Evolutionary conservation across 2,797 vertebrate species (phyloP), one percentile per base, ranked within the genome.

Genomic region (Schizopygopsis pylzovi): DNA sequence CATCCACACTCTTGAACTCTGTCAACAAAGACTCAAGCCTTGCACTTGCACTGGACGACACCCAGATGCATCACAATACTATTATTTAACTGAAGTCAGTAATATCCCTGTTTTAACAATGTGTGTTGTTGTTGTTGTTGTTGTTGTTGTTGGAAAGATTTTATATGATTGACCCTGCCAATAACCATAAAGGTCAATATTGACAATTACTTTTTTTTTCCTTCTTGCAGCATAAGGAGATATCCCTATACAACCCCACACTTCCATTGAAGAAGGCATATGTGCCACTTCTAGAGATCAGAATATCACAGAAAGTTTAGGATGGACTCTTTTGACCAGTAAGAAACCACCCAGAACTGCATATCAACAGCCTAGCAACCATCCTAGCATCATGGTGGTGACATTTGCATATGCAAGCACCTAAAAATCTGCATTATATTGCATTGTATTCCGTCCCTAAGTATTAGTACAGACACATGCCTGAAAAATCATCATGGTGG

Each of bases 401-500:
- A 75, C 4, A 33, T 33, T 37, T 20, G 9, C 47, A 52, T 20
- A 20, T 28, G 28, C 9, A 33, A 33, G 16, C 25, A 11, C 71
- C n/a, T 54, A 37, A 54, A 76, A 22, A 22, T 16, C 28, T 56
- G 54, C 8, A 22, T 37, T 12, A 39, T 39, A 22, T 77, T 77
- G 13, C 13, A 39, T n/a, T 4, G n/a, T 41, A 56, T 59, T 4
- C 37, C 6, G 2, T 54, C 25, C 16, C 61, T 16, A 33, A 61
- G 25, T 63, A 45, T 80, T n/a, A 81, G 81, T 78, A 9, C 33
- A 70, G 22, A 75, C 43, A 67, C n/a, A 77, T 33, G 47, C 43
- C 22, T 84, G 81, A 87, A 87, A 73, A 81, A 86, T 83, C 47
- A 70, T 73, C 77, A 71, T 28, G 79, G 52, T 75, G 79, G 45